These are phyloP conservation scores for Leucophora obtusa DNA, from an alignment of 2,888 invertebrate genomes.

Conservation along the genomic window DNA sequence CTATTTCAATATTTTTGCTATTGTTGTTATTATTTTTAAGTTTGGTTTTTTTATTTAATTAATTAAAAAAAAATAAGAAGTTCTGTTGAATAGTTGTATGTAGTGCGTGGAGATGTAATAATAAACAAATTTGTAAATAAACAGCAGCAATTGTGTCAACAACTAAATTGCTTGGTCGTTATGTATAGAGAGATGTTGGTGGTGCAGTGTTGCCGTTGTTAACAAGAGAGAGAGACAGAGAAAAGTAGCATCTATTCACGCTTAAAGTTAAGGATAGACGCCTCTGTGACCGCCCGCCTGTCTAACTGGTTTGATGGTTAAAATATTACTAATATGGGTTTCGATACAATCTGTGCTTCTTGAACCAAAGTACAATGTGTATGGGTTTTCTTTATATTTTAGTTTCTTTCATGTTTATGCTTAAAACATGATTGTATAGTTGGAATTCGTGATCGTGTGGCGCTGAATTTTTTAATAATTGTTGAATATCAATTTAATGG, in stretches of 20 bases:
- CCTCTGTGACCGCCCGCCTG: constrained; percentile 1
- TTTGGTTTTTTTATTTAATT: background rate
- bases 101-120: background rate
- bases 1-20: background rate
- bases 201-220: background rate
- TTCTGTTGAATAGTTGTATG: too few species aligned
- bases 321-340: constrained; percentile 26
- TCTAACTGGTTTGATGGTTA: constrained; percentile 29
- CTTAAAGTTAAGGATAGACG: background rate
- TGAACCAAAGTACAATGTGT: background rate
- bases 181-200: background rate
- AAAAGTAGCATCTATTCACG: background rate
- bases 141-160: background rate
- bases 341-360: background rate
- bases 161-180: background rate
- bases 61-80: background rate
- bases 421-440: too few species aligned
- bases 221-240: background rate
- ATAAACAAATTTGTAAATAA: background rate
- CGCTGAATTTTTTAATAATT: too few species aligned
- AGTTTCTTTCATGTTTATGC: background rate
- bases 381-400: background rate
- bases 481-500: too few species aligned
- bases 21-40: background rate
- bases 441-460: too few species aligned